These are phyloP conservation scores for Pleuronectes platessa DNA, from an alignment of 2,113 vertebrate species.

Conservation along the genomic window DNA sequence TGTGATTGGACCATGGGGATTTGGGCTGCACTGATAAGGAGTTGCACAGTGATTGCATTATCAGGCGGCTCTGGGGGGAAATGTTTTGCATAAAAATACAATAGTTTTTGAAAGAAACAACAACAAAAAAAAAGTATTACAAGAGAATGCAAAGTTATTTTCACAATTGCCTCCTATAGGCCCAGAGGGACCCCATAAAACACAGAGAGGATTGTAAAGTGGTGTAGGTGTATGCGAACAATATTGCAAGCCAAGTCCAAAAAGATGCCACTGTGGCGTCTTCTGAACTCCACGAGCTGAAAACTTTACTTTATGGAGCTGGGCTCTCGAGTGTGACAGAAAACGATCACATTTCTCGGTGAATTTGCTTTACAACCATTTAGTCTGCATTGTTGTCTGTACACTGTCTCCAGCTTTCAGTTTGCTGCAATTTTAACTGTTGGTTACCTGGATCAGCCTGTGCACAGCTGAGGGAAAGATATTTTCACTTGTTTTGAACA, in stretches of 20 bases:
- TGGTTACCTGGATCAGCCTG: neutral
- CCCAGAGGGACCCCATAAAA: neutral
- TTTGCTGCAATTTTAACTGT: neutral
- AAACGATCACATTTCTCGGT: neutral
- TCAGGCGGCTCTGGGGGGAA: neutral
- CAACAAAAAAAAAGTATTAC: neutral
- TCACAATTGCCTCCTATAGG: neutral
- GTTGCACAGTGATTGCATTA: neutral
- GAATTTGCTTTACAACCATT: neutral
- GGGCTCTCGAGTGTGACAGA: neutral
- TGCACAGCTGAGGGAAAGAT: too few species aligned
- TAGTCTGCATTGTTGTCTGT: too few species aligned
- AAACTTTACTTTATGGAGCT: neutral
- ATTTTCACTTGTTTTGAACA: too few species aligned
- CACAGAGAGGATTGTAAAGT: neutral
- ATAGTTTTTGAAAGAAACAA: neutral
- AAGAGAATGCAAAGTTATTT: neutral
- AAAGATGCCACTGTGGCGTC: neutral
- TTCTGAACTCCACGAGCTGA: neutral
- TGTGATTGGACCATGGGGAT: neutral
- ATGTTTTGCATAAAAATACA: neutral
- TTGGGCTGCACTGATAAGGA: neutral
- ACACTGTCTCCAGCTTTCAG: neutral
- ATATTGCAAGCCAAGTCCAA: neutral
- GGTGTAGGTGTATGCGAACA: neutral